These are phyloP conservation scores for Rhineura floridana DNA, from an alignment of 2,113 vertebrate genomes.

Conservation along the genomic window DNA sequence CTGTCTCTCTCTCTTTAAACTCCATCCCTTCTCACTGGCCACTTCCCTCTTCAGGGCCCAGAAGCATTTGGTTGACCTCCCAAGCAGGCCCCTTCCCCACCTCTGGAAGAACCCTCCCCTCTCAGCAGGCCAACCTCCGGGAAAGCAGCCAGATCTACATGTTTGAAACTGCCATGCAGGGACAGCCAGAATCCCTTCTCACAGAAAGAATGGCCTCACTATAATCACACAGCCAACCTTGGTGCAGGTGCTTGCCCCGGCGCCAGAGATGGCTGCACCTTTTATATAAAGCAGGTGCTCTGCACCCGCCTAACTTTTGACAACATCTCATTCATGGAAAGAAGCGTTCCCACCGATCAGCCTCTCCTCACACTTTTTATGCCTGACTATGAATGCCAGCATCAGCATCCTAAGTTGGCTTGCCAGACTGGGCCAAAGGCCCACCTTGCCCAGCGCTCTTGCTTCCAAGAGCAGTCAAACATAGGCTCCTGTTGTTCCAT, in stretches of 20 bases:
- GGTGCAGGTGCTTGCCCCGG: neutral
- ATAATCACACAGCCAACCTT: neutral
- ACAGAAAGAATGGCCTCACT: neutral
- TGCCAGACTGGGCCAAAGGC: neutral
- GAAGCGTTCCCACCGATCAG: neutral
- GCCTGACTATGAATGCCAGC: no score
- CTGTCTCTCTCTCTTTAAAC: fast-evolving
- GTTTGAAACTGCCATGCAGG: neutral
- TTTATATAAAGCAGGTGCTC: no score
- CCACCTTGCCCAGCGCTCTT: neutral
- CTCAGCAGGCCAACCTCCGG: no score
- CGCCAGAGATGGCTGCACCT: neutral
- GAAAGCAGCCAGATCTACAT: neutral
- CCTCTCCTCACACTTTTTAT: neutral
- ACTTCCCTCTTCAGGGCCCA: neutral
- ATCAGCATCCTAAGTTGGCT: neutral
- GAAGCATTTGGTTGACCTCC: neutral
- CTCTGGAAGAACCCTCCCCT: neutral
- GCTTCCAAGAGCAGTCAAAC: no score
- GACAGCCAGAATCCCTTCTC: neutral
- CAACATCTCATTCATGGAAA: neutral
- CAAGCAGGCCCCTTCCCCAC: neutral
- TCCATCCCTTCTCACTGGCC: neutral
- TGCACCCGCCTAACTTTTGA: neutral
- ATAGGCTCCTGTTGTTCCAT: no score